Evolutionary conservation across 2,797 vertebrate species (phyloP).

Genomic region (Artibeus lituratus): DNA sequence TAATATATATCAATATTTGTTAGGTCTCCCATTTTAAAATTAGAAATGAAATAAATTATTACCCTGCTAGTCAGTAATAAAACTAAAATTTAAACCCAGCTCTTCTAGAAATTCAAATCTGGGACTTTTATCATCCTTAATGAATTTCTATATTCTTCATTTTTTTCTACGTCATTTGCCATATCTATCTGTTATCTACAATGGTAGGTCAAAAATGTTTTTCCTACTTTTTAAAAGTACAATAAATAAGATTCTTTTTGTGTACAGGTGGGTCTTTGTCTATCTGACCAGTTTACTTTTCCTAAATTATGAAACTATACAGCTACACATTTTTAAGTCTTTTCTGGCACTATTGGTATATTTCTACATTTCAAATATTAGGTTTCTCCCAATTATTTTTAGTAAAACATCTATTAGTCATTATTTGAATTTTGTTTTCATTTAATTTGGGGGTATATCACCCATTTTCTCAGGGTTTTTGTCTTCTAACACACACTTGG

Average conservation of each 20-base stretch:
- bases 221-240: background rate
- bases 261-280: background rate
- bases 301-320: background rate
- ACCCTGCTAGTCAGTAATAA: background rate
- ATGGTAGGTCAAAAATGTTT: background rate
- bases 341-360: background rate
- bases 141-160: background rate
- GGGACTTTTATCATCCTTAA: background rate
- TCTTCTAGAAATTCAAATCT: background rate
- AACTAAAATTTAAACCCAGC: background rate
- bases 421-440: background rate
- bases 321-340: background rate
- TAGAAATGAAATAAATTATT: background rate
- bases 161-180: background rate
- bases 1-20: background rate
- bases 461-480: background rate
- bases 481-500: background rate
- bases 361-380: background rate
- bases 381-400: background rate
- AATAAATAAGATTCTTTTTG: background rate
- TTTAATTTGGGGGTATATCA: background rate
- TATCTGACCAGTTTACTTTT: background rate
- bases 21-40: background rate
- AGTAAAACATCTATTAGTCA: background rate
- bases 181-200: background rate